Evolutionary conservation across 1,140 invertebrate species (phyloP).

Genomic region (Drosophila elegans): DNA sequence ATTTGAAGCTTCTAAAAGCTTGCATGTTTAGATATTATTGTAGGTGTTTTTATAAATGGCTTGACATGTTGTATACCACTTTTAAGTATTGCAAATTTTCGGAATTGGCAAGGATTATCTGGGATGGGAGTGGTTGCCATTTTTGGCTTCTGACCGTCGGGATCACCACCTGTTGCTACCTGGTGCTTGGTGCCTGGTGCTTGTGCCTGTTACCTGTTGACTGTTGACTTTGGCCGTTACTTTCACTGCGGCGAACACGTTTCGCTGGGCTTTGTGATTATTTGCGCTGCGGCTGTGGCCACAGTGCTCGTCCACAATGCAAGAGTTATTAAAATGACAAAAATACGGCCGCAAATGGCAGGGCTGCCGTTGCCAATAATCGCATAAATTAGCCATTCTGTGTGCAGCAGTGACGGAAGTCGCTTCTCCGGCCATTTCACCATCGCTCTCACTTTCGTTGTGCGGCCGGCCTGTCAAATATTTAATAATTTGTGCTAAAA

Average conservation of each 20-base stretch:
- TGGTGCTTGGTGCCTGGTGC: conserved; percentile 6
- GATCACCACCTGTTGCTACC: conserved; percentile 42
- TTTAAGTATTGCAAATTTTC: no score
- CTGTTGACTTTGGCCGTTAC: conserved; percentile 52
- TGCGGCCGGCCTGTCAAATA: conserved; percentile 56
- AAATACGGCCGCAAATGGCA: conserved; percentile 20
- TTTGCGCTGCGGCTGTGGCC: not conserved
- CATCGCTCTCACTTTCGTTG: conserved; percentile 74
- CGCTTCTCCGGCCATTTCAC: conserved; percentile 17
- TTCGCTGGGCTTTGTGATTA: conserved; percentile 53
- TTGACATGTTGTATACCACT: no score
- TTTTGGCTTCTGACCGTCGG: conserved; percentile 35
- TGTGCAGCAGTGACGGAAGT: conserved; percentile 59
- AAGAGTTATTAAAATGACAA: conserved; percentile 67
- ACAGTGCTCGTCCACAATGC: conserved; percentile 40
- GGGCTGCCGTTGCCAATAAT: conserved; percentile 59
- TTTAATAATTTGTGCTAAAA: conserved; percentile 81
- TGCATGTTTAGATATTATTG: no score
- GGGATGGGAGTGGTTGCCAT: conserved; percentile 14
- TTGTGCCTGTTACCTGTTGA: conserved; percentile 7
- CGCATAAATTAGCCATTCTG: conserved; percentile 78
- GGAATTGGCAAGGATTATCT: not conserved
- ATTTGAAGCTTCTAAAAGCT: no score
- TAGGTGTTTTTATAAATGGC: no score
- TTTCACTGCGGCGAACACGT: conserved; percentile 77